Percentiles rank a stretch among this genome's conserved stretches.
phyloP scores from a whole-genome alignment of 2,888 invertebrate species.

The Lithophane leautieri region DNA sequence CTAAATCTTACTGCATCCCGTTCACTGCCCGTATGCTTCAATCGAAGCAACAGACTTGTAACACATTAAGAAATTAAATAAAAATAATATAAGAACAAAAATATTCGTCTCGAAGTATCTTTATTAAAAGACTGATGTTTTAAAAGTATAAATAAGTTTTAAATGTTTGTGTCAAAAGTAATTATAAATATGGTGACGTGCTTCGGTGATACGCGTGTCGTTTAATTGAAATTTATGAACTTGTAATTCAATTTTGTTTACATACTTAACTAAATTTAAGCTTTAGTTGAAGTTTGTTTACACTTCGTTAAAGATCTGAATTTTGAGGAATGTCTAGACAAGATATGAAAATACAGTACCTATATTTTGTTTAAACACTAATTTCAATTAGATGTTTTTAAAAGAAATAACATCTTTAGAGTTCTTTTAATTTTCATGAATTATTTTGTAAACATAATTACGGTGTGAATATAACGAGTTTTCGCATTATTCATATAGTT shows the following conservation, averaged over 20 bases:
- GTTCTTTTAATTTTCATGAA: not conserved
- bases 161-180: slow-evolving; percentile 68
- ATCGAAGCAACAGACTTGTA: slow-evolving; percentile 2
- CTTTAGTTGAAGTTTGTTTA: not conserved
- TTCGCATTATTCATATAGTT: not conserved
- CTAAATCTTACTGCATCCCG: not conserved
- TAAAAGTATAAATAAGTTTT: slow-evolving; percentile 72
- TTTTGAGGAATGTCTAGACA: not conserved
- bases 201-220: slow-evolving; percentile 15
- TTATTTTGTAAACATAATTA: not conserved
- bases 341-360: not conserved
- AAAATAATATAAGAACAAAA: slow-evolving; percentile 44
- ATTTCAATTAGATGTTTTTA: not conserved
- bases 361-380: not conserved
- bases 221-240: slow-evolving; percentile 1
- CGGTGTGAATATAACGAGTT: not conserved
- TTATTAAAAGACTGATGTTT: slow-evolving; percentile 86
- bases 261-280: slow-evolving; percentile 18
- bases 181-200: slow-evolving; percentile 31
- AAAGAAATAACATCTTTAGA: not conserved
- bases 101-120: slow-evolving; percentile 69
- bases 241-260: slow-evolving; percentile 8
- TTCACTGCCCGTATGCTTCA: slow-evolving; percentile 21
- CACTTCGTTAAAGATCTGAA: slow-evolving; percentile 2
- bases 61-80: slow-evolving; percentile 6